Conservation (phyloP, 2,113 vertebrate species). For the Melanocharis versteri region DNA sequence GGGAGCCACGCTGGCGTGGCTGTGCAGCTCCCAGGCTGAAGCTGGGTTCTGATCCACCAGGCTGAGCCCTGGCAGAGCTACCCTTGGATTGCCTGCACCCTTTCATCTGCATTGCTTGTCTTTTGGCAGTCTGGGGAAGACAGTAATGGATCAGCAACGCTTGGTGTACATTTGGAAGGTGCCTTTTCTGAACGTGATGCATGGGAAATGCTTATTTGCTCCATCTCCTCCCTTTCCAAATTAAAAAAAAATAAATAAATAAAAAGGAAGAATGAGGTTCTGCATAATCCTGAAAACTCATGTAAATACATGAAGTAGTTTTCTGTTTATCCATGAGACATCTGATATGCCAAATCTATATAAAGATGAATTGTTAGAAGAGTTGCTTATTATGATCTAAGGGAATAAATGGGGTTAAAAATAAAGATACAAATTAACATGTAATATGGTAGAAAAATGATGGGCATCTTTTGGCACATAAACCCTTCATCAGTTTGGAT, state of each 20-base stretch:
- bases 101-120: neutral
- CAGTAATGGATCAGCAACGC: neutral
- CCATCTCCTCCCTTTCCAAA: neutral
- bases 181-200: neutral
- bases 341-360: neutral
- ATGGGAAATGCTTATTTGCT: neutral
- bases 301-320: neutral
- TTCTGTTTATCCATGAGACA: neutral
- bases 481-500: neutral
- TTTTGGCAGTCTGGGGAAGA: neutral
- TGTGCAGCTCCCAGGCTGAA: neutral
- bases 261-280: fast-evolving
- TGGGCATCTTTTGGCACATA: neutral
- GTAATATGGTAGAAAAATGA: neutral
- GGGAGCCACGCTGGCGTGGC: neutral
- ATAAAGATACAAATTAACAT: neutral
- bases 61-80: neutral
- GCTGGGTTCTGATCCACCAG: neutral
- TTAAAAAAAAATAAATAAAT: neutral
- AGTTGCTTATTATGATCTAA: neutral
- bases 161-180: neutral
- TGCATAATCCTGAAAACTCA: neutral
- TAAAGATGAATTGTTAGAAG: neutral
- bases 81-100: neutral
- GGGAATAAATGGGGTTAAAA: neutral